Conservation (phyloP, 2,888 invertebrate genomes). For the Pollenia amentaria region DNA sequence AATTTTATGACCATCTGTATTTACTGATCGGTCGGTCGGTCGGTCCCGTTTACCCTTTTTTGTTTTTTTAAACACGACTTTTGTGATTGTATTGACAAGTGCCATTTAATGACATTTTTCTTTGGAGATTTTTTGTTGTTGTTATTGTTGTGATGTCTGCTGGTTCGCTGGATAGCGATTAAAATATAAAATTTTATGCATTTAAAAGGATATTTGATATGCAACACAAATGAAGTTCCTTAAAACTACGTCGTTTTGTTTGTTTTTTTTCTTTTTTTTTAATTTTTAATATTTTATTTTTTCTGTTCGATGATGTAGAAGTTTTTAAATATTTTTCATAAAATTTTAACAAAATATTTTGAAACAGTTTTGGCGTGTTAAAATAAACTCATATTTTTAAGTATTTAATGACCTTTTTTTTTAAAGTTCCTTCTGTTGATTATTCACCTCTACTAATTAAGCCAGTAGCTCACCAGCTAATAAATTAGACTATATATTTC, state of each 20-base stretch:
- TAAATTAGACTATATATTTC: background rate
- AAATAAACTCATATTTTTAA: slow-evolving; percentile 51
- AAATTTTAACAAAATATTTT: background rate
- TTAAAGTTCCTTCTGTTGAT: slow-evolving; percentile 9
- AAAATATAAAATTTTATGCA: slow-evolving; percentile 72
- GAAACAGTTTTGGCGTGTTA: background rate
- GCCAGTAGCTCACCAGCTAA: slow-evolving; percentile 13
- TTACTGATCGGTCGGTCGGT: background rate
- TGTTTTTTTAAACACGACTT: background rate
- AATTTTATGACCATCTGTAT: slow-evolving; percentile 25
- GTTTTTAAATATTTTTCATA: background rate
- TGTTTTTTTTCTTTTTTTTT: background rate
- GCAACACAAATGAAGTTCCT: slow-evolving; percentile 53
- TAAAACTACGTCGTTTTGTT: background rate
- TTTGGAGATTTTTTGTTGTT: slow-evolving; percentile 12
- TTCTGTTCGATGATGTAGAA: background rate
- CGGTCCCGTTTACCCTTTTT: background rate
- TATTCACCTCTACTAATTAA: slow-evolving; percentile 42
- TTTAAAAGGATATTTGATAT: slow-evolving; percentile 77
- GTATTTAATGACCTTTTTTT: slow-evolving; percentile 42
- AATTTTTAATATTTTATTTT: background rate
- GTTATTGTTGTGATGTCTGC: slow-evolving; percentile 6
- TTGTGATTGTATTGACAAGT: slow-evolving; percentile 69
- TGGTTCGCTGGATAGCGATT: slow-evolving; percentile 67
- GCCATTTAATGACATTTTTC: slow-evolving; percentile 75